Percentiles rank a stretch among this genome's conserved stretches.
phyloP scores from a whole-genome alignment of 2,113 vertebrate species.

The Nothobranchius kuhntae region DNA sequence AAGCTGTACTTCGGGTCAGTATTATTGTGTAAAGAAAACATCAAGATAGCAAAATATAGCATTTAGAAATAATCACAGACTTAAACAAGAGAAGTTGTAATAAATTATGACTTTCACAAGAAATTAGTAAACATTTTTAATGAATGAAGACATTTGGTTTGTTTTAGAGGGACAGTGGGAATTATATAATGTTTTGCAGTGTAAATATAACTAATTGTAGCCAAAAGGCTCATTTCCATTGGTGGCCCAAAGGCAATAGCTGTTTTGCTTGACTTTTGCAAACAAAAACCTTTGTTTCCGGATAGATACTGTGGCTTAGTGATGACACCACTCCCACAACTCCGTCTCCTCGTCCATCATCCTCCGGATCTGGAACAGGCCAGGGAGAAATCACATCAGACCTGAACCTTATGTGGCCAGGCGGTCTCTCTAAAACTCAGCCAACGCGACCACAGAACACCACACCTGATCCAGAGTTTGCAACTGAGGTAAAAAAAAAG shows the following conservation, averaged over 20 bases:
- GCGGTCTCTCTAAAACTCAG: constrained; percentile 68
- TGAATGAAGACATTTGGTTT: too few relatives aligned
- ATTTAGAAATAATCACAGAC: too few relatives aligned
- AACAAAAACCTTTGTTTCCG: not conserved
- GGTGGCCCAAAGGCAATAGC: too few relatives aligned
- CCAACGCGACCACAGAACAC: constrained; percentile 75
- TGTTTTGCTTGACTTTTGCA: constrained; percentile 1
- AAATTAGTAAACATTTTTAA: too few relatives aligned
- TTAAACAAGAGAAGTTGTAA: too few relatives aligned
- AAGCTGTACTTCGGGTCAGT: constrained; percentile 86
- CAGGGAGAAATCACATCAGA: constrained; percentile 59
- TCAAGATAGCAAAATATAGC: too few relatives aligned
- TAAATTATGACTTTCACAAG: too few relatives aligned
- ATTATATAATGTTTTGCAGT: too few relatives aligned
- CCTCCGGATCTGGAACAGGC: constrained; percentile 33
- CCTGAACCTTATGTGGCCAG: constrained; percentile 60
- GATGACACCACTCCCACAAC: constrained; percentile 76
- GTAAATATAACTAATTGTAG: too few relatives aligned
- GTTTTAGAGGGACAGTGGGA: too few relatives aligned
- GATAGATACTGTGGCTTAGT: constrained; percentile 84
- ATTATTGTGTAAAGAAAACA: not conserved
- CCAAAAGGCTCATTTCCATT: too few relatives aligned
- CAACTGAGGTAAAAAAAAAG: constrained; percentile 77
- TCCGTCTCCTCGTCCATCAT: constrained; percentile 58
- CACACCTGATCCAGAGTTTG: constrained; percentile 82